Evolutionary conservation across 2,797 vertebrate genomes (phyloP).

Genomic region (Paguma larvata): DNA sequence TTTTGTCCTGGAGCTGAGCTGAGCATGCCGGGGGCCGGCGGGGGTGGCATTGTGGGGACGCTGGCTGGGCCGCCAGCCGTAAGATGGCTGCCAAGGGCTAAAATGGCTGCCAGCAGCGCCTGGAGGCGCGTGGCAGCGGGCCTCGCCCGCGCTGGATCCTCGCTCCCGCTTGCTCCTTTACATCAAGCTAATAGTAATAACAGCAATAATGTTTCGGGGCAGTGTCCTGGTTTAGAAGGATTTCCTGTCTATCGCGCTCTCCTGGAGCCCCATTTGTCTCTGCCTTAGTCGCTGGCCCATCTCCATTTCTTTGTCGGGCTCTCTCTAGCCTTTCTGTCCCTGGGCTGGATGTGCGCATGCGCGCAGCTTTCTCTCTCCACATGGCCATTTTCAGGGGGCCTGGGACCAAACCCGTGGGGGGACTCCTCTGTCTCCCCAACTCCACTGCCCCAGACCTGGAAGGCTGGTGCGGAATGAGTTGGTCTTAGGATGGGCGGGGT

Average conservation of each 20-base stretch:
- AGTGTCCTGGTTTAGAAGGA: slow-evolving; percentile 27
- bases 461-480: not conserved
- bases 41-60: slow-evolving; percentile 92
- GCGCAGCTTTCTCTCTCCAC: not conserved
- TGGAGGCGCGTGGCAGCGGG: slow-evolving; percentile 62
- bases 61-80: slow-evolving; percentile 92
- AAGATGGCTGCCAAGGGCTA: slow-evolving; percentile 99
- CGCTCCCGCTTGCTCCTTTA: not conserved
- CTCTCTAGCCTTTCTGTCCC: not conserved
- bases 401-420: fast-evolving
- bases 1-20: slow-evolving; percentile 77
- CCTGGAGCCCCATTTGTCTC: slow-evolving; percentile 68
- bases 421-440: not conserved
- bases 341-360: not conserved
- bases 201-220: slow-evolving; percentile 17
- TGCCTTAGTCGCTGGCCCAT: slow-evolving; percentile 58
- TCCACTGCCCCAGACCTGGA: not conserved
- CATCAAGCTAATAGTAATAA: not conserved
- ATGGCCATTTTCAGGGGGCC: not conserved
- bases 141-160: not conserved
- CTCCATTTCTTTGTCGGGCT: slow-evolving; percentile 71
- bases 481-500: not conserved
- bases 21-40: slow-evolving; percentile 60
- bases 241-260: slow-evolving; percentile 62
- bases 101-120: slow-evolving; percentile 94